Percentiles rank a stretch among this genome's conserved stretches.
phyloP scores from a whole-genome alignment of 2,113 vertebrate genomes.

The Apeltes quadracus region DNA sequence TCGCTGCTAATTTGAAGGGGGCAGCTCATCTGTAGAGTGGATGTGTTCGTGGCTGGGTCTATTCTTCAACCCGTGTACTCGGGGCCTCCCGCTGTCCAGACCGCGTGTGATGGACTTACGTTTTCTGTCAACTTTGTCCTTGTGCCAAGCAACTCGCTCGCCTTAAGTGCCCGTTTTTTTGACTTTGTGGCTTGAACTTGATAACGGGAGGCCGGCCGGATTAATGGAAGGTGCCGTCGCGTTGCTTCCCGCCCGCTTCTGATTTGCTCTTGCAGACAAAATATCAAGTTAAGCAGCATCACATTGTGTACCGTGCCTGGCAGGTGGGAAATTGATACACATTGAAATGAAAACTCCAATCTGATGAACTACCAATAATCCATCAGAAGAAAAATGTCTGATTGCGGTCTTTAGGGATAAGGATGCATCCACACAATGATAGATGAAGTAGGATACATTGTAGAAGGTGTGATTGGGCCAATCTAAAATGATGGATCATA shows the following conservation, averaged over 20 bases:
- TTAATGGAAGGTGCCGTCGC: constrained; percentile 66
- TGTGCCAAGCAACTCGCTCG: constrained; percentile 80
- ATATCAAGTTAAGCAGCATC: not conserved
- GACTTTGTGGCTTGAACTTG: constrained; percentile 81
- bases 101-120: constrained; percentile 68
- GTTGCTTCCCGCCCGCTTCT: constrained; percentile 26
- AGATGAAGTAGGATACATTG: constrained; percentile 52
- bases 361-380: constrained; percentile 54
- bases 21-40: constrained; percentile 86
- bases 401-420: constrained; percentile 45
- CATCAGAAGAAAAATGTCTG: constrained; percentile 47
- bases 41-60: constrained; percentile 76
- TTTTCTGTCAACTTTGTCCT: constrained; percentile 84
- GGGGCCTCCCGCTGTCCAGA: constrained; percentile 73
- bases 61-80: constrained; percentile 82
- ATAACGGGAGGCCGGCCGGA: constrained; percentile 71
- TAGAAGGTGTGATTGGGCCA: constrained; percentile 65
- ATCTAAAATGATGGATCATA: constrained; percentile 82
- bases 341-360: constrained; percentile 22
- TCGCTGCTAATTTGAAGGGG: constrained; percentile 89
- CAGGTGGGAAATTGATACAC: constrained; percentile 36
- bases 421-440: constrained; percentile 50
- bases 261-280: constrained; percentile 26
- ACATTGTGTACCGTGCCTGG: constrained; percentile 3
- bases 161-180: constrained; percentile 80